phyloP scores from a whole-genome alignment of 2,797 vertebrate species.

The Orestias chungarensis region DNA sequence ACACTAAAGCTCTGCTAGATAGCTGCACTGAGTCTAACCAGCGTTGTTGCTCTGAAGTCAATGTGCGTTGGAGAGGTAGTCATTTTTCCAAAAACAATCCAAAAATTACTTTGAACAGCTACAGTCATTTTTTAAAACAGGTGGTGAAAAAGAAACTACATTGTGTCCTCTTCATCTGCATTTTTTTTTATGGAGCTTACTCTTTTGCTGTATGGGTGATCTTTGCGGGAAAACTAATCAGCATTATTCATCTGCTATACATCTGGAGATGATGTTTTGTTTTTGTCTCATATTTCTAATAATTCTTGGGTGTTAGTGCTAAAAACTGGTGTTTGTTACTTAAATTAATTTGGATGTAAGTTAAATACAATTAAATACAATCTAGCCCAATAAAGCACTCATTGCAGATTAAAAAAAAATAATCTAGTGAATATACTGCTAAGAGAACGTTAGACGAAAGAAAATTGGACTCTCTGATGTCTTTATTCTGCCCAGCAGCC shows the following conservation, averaged over 20 bases:
- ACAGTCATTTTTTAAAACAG: neutral
- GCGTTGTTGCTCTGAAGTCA: neutral
- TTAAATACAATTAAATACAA: constrained; percentile 34
- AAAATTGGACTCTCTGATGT: constrained; percentile 22
- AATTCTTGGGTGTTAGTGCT: neutral
- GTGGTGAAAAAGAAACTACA: neutral
- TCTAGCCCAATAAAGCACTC: constrained; percentile 39
- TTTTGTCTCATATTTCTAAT: neutral
- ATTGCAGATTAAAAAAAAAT: constrained; percentile 58
- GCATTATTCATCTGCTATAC: neutral
- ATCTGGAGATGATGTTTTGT: neutral
- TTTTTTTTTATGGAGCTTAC: too few species aligned
- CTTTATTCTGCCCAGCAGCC: constrained; percentile 35
- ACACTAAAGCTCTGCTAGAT: neutral
- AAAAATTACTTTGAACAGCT: neutral
- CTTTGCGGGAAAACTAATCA: too few species aligned
- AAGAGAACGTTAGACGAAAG: constrained; percentile 29
- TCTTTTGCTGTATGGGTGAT: too few species aligned
- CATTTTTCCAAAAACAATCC: neutral
- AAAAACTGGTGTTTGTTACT: neutral
- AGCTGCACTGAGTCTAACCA: neutral
- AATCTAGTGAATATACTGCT: constrained; percentile 45
- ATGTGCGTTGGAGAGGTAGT: neutral
- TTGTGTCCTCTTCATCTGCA: neutral
- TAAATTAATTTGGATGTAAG: neutral